Evolutionary conservation across 2,797 vertebrate genomes (phyloP), one percentile per base, ranked within the genome.

Genomic region (Xyrichtys novacula): DNA sequence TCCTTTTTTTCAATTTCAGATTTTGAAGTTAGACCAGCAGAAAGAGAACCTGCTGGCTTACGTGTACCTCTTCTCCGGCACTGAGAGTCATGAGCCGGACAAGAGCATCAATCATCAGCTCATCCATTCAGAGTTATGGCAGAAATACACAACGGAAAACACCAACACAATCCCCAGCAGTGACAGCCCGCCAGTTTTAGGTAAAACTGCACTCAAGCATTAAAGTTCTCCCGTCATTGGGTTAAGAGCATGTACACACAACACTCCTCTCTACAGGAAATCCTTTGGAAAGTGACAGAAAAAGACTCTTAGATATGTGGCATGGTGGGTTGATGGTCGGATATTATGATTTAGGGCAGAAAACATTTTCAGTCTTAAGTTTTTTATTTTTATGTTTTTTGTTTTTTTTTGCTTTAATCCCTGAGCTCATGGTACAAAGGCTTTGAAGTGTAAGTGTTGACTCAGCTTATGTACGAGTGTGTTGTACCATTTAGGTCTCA

Each of bases 21-120:
- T 99, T 34, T 78, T 90, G 29, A 94, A 93, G 82, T 77, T 95
- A 54, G 95, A 96, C 11, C 28, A 85, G 39, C 38, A 63, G 22
- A 85, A 86, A 59, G 90, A 87, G 39, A 75, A 81, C 53, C 86
- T 71, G 19, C 86, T 95, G 20, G 90, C 94, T 34, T 89, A 95
- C 3, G 48, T 98, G 70, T 94, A 96, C 84, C 90, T 99, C 53
- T 98, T 96, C 74, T 36, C 72, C 1, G 65, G 52, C 10, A 78
- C 91, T 44, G 92, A 92, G 25, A 83, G 91, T 77, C 87, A 90
- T 0, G 92, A 96, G 5, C 28, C 83, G 52, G 85, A 93, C 11
- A 84, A 60, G 46, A 97, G 96, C 32, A 43, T 99, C 72, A 99
- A 98, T 79, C 90, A 60, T 44, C 94, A 95, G 80, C 94, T 99